Percentiles rank a stretch among this genome's conserved stretches.
Conservation (phyloP, 1,140 invertebrate species). For the Hyposmocoma kahamanoa region DNA sequence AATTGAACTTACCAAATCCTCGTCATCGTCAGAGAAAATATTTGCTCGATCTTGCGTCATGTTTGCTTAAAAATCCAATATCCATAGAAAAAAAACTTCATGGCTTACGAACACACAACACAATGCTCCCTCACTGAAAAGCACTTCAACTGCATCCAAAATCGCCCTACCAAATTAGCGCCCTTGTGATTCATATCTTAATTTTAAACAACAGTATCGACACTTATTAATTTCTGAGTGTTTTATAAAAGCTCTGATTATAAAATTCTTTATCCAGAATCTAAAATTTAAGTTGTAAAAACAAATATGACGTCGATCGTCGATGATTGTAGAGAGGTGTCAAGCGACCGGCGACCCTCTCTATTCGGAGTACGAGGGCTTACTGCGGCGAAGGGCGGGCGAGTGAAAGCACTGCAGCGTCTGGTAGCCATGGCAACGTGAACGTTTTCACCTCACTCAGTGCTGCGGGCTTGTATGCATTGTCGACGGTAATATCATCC, state of each 20-base stretch:
- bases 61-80: slow-evolving; percentile 26
- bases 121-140: slow-evolving; percentile 31
- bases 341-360: no score
- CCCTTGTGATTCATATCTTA: slow-evolving; percentile 1
- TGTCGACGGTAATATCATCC: slow-evolving; percentile 19
- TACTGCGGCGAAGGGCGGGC: slow-evolving; percentile 58
- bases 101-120: slow-evolving; percentile 49
- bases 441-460: slow-evolving; percentile 29
- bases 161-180: slow-evolving; percentile 9
- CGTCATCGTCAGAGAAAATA: slow-evolving; percentile 61
- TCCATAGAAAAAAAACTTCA: slow-evolving; percentile 37
- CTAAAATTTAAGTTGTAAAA: no score
- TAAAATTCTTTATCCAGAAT: no score
- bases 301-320: no score
- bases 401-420: slow-evolving; percentile 55
- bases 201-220: neutral
- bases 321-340: no score
- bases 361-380: slow-evolving; percentile 25
- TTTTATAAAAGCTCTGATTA: no score
- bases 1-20: slow-evolving; percentile 52
- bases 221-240: neutral
- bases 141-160: slow-evolving; percentile 62
- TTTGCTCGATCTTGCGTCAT: slow-evolving; percentile 60
- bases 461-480: slow-evolving; percentile 18
- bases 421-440: slow-evolving; percentile 51